Conservation (phyloP, 2,888 invertebrate species). For the Petrolisthes cinctipes region DNA sequence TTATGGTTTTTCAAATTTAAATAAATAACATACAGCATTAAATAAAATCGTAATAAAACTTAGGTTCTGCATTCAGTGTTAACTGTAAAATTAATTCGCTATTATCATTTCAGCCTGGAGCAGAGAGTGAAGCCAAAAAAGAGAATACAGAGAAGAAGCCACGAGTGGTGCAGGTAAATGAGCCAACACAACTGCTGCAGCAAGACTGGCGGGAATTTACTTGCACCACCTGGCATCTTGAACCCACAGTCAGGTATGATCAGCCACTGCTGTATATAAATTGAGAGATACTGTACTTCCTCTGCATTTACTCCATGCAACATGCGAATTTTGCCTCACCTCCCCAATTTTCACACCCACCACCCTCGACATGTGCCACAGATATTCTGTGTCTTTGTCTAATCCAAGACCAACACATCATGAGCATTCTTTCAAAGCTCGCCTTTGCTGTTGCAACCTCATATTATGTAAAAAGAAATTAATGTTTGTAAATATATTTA, state of each 20-base stretch:
- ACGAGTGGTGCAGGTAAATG: conserved; percentile 61
- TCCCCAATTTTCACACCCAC: neutral
- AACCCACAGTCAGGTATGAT: conserved; percentile 85
- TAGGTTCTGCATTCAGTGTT: neutral
- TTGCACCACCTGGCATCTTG: conserved; percentile 96
- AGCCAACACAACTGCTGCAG: conserved; percentile 71
- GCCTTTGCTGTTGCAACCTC: no score
- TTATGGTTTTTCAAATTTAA: no score
- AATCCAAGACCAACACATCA: no score
- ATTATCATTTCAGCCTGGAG: conserved; percentile 11
- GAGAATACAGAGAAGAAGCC: conserved; percentile 51
- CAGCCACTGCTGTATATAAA: neutral
- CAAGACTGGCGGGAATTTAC: conserved; percentile 91
- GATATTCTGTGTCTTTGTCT: no score
- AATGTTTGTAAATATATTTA: no score
- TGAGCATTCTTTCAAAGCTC: no score
- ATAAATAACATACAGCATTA: no score
- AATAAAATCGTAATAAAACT: no score
- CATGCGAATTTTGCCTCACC: neutral
- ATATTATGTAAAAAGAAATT: no score
- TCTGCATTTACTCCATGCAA: neutral
- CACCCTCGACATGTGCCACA: neutral
- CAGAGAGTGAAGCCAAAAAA: conserved; percentile 39
- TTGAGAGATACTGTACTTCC: neutral
- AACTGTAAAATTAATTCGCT: neutral